phyloP scores from a whole-genome alignment of 2,113 vertebrate species.

The Seriola rivoliana region DNA sequence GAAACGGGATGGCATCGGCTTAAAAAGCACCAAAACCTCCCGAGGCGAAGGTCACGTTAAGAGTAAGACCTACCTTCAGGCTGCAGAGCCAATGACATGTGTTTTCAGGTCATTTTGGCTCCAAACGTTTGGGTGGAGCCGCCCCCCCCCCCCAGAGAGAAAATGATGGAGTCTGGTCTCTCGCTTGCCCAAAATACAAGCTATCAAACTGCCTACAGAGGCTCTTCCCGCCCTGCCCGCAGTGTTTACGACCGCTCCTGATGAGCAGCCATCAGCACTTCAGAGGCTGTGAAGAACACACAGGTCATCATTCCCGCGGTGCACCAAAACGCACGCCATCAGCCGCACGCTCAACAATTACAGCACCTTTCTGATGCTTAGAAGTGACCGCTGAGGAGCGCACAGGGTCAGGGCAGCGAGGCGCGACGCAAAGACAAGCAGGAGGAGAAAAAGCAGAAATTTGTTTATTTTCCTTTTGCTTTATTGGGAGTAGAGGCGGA shows the following conservation, averaged over 20 bases:
- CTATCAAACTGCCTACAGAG: conserved; percentile 1
- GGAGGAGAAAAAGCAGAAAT: neutral
- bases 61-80: conserved; percentile 23
- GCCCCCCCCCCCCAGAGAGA: neutral
- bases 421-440: conserved; percentile 16
- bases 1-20: neutral
- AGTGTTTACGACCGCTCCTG: neutral
- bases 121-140: neutral
- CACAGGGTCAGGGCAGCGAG: neutral
- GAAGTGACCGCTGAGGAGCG: neutral
- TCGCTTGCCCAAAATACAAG: neutral
- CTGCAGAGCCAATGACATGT: neutral
- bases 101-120: conserved; percentile 16
- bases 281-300: conserved; percentile 12
- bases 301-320: neutral
- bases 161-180: conserved; percentile 14
- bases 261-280: conserved; percentile 31
- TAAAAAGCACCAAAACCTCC: conserved; percentile 4
- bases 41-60: neutral
- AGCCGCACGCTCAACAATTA: neutral
- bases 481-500: neutral
- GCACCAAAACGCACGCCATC: neutral
- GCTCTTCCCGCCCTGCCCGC: conserved; percentile 10
- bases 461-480: neutral
- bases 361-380: neutral